Evolutionary conservation across 2,113 vertebrate genomes (phyloP).

Genomic region (Calypte anna): DNA sequence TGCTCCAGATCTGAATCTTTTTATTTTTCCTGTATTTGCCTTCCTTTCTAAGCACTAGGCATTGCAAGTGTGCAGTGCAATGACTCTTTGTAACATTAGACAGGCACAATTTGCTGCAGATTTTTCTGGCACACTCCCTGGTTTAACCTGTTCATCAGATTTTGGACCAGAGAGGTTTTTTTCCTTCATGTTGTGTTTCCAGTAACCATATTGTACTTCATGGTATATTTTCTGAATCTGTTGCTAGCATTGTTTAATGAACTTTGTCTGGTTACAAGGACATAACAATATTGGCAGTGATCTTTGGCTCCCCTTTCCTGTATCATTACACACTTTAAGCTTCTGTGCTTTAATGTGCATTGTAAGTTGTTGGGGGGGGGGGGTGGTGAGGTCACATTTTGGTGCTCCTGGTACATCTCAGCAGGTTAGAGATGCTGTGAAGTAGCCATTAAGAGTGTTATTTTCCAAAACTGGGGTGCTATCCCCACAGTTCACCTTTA

Average conservation of each 20-base stretch:
- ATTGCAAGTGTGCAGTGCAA: not conserved
- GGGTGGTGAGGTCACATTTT: not conserved
- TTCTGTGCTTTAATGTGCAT: not conserved
- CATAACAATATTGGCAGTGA: not conserved
- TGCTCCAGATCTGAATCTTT: not conserved
- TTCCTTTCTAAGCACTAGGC: not conserved
- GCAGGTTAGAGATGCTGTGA: not conserved
- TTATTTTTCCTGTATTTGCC: not conserved
- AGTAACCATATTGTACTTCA: not conserved
- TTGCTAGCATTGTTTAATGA: not conserved
- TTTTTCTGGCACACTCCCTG: not conserved
- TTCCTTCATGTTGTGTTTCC: not conserved
- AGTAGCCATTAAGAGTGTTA: not conserved
- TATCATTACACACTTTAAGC: not conserved
- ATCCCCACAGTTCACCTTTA: not conserved
- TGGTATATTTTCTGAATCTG: not conserved
- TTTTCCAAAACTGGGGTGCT: not conserved
- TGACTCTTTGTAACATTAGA: not conserved
- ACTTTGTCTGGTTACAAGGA: not conserved
- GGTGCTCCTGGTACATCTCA: not conserved
- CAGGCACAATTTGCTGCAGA: not conserved
- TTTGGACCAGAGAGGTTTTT: not conserved
- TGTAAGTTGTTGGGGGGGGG: not conserved
- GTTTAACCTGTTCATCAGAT: not conserved
- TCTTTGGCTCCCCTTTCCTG: not conserved